Percentiles rank a stretch among this genome's conserved stretches.
Evolutionary conservation across 2,113 vertebrate genomes (phyloP).

Genomic region (Quiscalus mexicanus): DNA sequence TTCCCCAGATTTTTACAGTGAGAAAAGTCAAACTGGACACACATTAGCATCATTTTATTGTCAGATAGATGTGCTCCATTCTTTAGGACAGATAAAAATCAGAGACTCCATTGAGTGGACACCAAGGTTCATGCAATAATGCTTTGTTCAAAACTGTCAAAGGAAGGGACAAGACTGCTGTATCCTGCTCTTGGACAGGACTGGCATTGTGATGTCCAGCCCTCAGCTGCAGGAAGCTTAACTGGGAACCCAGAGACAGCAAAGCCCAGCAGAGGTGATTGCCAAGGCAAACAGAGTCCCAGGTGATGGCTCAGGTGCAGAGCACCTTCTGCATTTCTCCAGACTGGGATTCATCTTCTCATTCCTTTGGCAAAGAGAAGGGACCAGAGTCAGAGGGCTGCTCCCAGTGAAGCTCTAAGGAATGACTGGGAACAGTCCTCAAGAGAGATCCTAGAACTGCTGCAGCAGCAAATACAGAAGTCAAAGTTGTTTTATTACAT

Average conservation of each 20-base stretch:
- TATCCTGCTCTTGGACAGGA: not conserved
- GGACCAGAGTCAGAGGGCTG: not conserved
- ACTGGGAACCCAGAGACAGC: fast-evolving
- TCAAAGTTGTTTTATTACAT: not conserved
- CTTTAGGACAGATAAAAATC: not conserved
- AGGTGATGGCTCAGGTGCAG: not conserved
- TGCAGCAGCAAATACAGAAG: not conserved
- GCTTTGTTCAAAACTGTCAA: not conserved
- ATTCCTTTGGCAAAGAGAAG: not conserved
- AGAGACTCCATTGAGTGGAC: not conserved
- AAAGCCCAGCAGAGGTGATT: not conserved
- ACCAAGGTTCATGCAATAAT: not conserved
- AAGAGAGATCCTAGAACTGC: not conserved
- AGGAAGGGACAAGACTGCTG: not conserved
- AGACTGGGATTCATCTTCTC: not conserved
- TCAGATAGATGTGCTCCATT: not conserved
- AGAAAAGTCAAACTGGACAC: not conserved
- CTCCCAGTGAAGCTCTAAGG: not conserved
- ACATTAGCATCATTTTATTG: not conserved
- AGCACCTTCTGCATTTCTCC: not conserved
- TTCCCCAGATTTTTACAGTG: not conserved
- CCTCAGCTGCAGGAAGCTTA: not conserved
- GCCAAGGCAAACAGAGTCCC: fast-evolving
- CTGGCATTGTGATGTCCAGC: fast-evolving
- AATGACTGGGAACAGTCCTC: not conserved